Base-by-base conservation (phyloP, 2,113 vertebrate genomes). In the Cynopterus brachyotis region DNA sequence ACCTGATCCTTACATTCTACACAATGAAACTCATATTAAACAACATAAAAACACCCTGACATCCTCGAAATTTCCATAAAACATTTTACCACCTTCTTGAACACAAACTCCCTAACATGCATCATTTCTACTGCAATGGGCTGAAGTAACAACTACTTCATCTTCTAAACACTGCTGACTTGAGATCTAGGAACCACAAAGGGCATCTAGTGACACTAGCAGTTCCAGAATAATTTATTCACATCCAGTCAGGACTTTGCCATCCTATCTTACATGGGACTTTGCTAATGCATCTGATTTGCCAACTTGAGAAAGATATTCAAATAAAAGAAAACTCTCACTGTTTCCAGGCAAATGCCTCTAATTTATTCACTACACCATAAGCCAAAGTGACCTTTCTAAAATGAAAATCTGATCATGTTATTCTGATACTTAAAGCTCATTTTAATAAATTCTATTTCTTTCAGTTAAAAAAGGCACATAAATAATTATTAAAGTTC, bases 361-460 rank as follows among this genome's bases (percentile, higher is more conserved):
- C 15, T 50, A 78, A 69, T 83, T 84, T 90, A 32, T 79, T 73
- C 17, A 3, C 37, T 15, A 72, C 17, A n/a, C n/a, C 8, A 13
- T 87, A 70, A 93, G 47, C 35, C 81, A 89, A 72, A 73, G 28
- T 94, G 89, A 96, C 75, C 73, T 97, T 96, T 93, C 55, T 37
- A 47, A 86, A 90, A 90, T 62, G 47, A 57, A 91, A 78, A 87
- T 78, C 6, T 47, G 17, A 85, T 73, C n/a, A 9, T 90, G 42
- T 93, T 83, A 67, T 60, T 67, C 59, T 73, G 53, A 73, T 30
- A 79, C 10, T n/a, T 57, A 67, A 96, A 88, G 32, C 16, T 82
- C 73, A 79, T 73, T 78, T 78, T 42, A 84, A 72, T 66, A 88
- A 60, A 15, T 89, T 92, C 20, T 90, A n/a, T 35, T 83, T 79